Percentiles rank a stretch among this genome's conserved stretches.
Conservation (phyloP, 1,140 invertebrate genomes). For the Triops cancriformis region DNA sequence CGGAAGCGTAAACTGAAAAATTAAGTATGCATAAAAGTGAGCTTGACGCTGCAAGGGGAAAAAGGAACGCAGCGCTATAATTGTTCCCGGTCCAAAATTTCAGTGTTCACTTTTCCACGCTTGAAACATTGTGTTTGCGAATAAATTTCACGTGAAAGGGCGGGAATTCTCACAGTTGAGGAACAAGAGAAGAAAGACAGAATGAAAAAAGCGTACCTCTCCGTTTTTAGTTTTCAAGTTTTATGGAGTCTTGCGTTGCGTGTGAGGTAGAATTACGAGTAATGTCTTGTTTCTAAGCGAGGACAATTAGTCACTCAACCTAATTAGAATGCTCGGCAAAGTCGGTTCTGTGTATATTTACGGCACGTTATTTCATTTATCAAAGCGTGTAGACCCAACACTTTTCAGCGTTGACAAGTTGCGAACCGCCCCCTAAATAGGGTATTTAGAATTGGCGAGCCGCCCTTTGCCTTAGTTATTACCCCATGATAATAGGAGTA, state of each 20-base stretch:
- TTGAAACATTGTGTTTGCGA: too few relatives aligned
- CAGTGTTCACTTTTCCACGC: too few relatives aligned
- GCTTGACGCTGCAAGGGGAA: too few relatives aligned
- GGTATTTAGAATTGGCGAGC: neutral
- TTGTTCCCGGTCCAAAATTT: too few relatives aligned
- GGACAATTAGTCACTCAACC: neutral
- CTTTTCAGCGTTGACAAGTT: slow-evolving; percentile 13
- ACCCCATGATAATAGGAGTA: neutral
- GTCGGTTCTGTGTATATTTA: neutral
- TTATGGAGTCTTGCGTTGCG: neutral
- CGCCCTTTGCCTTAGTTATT: neutral
- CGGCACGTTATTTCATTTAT: neutral
- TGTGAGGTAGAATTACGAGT: neutral
- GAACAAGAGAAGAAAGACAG: too few relatives aligned
- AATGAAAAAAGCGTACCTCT: too few relatives aligned
- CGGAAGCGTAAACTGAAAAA: too few relatives aligned
- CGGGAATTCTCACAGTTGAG: too few relatives aligned
- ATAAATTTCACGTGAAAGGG: too few relatives aligned
- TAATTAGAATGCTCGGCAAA: neutral
- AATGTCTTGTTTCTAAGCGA: neutral
- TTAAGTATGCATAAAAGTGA: too few relatives aligned
- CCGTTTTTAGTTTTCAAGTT: too few relatives aligned
- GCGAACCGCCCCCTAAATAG: slow-evolving; percentile 6
- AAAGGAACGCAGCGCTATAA: too few relatives aligned
- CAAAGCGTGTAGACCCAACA: neutral